A percentile compares a stretch with the other conserved stretches of the same genome.
Conservation (phyloP, 2,797 vertebrate genomes). For the Threskiornis aethiopicus region DNA sequence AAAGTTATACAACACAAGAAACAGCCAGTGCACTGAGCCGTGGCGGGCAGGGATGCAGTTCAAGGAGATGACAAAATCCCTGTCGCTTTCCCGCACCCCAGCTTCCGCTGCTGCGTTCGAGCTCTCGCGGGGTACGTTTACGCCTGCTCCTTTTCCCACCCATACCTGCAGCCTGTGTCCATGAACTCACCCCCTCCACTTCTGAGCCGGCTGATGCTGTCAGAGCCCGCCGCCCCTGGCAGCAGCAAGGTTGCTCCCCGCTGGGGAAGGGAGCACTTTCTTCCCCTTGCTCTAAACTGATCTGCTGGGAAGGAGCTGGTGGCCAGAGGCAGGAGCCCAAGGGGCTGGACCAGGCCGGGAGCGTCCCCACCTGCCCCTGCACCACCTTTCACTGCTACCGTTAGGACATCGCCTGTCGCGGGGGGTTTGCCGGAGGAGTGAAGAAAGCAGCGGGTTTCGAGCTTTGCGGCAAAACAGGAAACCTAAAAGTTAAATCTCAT, state of each 20-base stretch:
- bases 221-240: accelerated
- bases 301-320: not conserved
- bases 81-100: not conserved
- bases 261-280: not conserved
- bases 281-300: not conserved
- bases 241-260: accelerated
- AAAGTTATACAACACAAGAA: not conserved
- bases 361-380: no score
- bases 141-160: not conserved
- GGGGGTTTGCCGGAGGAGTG: not conserved
- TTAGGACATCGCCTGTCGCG: accelerated
- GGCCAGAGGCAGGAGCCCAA: accelerated
- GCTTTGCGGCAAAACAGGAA: not conserved
- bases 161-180: accelerated
- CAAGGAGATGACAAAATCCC: not conserved
- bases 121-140: accelerated
- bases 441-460: accelerated
- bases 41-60: accelerated
- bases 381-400: not conserved
- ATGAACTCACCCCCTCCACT: accelerated
- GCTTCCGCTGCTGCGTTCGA: not conserved
- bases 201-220: accelerated
- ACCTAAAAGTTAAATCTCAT: not conserved
- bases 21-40: accelerated
- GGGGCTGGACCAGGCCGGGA: not conserved